Evolutionary conservation across 1,140 invertebrate genomes (phyloP).

Genomic region (Paramacrobiotus metropolitanus): DNA sequence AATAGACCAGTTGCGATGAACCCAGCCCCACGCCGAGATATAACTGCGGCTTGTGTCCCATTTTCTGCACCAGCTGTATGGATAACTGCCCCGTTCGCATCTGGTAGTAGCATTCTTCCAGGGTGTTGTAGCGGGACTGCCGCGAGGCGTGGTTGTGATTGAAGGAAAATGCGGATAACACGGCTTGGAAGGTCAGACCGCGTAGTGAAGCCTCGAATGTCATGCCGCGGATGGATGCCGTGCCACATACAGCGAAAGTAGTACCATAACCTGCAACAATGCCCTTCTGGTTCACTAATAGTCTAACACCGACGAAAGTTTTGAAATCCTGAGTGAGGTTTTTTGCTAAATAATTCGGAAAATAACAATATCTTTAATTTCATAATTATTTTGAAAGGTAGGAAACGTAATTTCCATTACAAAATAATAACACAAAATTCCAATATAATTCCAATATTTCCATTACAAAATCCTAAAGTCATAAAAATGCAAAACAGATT

Average conservation of each 20-base stretch:
- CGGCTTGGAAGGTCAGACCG: not conserved
- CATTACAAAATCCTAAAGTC: too few relatives aligned
- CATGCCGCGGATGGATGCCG: not conserved
- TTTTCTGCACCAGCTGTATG: conserved; percentile 1
- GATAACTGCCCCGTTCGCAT: not conserved
- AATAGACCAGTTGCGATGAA: not conserved
- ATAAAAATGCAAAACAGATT: too few relatives aligned
- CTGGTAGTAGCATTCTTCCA: not conserved
- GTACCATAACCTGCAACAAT: not conserved
- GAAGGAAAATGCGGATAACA: not conserved
- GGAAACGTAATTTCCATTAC: too few relatives aligned
- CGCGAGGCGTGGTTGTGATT: not conserved
- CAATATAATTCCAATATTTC: too few relatives aligned
- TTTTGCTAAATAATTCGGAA: too few relatives aligned
- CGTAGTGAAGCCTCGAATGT: conserved; percentile 1
- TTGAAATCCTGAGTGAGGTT: too few relatives aligned
- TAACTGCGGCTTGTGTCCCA: not conserved
- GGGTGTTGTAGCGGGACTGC: not conserved
- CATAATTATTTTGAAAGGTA: too few relatives aligned
- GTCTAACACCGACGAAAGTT: too few relatives aligned
- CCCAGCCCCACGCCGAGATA: not conserved
- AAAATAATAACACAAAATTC: too few relatives aligned
- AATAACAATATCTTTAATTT: too few relatives aligned
- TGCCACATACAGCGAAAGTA: not conserved
- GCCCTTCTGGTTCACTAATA: too few relatives aligned